Base-by-base conservation (phyloP, 2,888 invertebrate genomes). In the Empis stercorea region DNA sequence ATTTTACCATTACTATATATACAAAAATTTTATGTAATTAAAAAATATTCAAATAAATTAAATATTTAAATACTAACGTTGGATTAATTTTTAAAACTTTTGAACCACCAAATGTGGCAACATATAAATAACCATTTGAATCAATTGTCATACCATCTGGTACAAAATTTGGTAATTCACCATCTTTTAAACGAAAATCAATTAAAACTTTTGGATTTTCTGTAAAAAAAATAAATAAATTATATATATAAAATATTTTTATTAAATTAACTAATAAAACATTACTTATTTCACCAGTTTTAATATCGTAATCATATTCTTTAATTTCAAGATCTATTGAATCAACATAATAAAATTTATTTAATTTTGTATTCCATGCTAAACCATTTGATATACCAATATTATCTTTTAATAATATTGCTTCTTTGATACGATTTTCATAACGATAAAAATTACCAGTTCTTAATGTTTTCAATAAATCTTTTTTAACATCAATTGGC, bases 81-180 rank as follows among this genome's bases (percentile, higher is more conserved):
- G 69, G 65, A 48, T 69, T 57, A 10, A 69, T 49, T 58, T 68
- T 68, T 46, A 55, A 66, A 47, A 81, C 71, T 59, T 77, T 74
- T 10, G 76, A 73, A 2, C 79, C 84, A 53, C 76, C 76, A 60
- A 81, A 87, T 60, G 80, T 80, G 44, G 85, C 84, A 39, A 87
- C 75, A 82, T 87, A 87, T 6, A 87, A 70, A 62, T 82, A 82
- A 5, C 81, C 86, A 50, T 85, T 79, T 0, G 75, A 73, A 67
- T 88, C 88, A 47, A 85, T 83, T 51, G 84, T 81, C 84, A 88
- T 84, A 15, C 84, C 84, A 66, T 85, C 84, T 44, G 79, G 79
- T 55, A 79, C 71, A n/a, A 76, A 54, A 51, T 60, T 60, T 38
- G 64, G 64, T 11, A 42, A 27, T 38, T 73, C 52, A 0, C 65